These are phyloP conservation scores for Cosmopolites sordidus DNA, from an alignment of 2,888 invertebrate species.

Conservation along the genomic window DNA sequence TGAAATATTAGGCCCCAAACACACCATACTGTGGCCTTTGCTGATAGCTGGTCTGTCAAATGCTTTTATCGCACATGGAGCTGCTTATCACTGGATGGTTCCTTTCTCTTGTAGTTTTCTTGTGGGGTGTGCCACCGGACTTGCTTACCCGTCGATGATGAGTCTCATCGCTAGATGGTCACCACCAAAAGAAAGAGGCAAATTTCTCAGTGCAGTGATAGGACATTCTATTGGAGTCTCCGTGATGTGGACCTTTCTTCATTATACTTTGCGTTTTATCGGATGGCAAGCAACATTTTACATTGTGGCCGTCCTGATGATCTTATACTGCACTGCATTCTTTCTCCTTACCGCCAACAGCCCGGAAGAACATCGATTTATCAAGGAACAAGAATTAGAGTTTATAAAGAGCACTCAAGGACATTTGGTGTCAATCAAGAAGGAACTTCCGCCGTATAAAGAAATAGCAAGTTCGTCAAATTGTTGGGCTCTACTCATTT, in stretches of 20 bases:
- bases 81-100: constrained; percentile 13
- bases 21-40: constrained; percentile 12
- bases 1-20: constrained; percentile 18
- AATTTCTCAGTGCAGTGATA: constrained; percentile 18
- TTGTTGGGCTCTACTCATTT: constrained; percentile 14
- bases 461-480: constrained; percentile 10
- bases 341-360: constrained; percentile 11
- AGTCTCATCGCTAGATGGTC: constrained; percentile 17
- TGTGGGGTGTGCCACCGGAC: constrained; percentile 15
- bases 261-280: constrained; percentile 6
- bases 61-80: constrained; percentile 8
- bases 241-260: constrained; percentile 9
- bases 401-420: constrained; percentile 13
- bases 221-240: constrained; percentile 13
- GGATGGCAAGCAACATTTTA: constrained; percentile 20
- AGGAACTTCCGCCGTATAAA: constrained; percentile 8
- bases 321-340: constrained; percentile 10
- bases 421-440: constrained; percentile 8
- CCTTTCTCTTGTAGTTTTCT: constrained; percentile 14
- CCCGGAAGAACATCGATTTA: constrained; percentile 15
- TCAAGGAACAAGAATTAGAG: constrained; percentile 11
- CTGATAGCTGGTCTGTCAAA: constrained; percentile 11
- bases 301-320: constrained; percentile 10
- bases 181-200: constrained; percentile 19
- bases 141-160: constrained; percentile 13